These are phyloP conservation scores for Scolanthus callimorphus DNA, from an alignment of 92 coral and sea anemone species.

Conservation along the genomic window DNA sequence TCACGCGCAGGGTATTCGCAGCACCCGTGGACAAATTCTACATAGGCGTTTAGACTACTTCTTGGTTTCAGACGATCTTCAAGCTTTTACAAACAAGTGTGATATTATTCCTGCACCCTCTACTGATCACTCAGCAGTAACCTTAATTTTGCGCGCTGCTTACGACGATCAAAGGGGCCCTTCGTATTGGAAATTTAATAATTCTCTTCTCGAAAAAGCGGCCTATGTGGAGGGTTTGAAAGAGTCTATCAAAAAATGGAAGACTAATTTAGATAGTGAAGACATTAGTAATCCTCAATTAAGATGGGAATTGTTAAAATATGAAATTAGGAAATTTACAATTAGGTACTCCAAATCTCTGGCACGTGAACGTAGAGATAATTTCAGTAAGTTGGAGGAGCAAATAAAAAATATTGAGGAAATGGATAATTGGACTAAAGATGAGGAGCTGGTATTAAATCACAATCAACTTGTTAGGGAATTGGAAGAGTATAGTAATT, in stretches of 20 bases:
- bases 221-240: not conserved
- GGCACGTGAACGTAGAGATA: not conserved
- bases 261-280: not conserved
- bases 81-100: not conserved
- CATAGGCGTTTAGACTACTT: slow-evolving; percentile 9
- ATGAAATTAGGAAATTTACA: slow-evolving; percentile 1
- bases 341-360: not conserved
- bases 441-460: not conserved
- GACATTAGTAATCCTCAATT: not conserved
- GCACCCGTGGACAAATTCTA: not conserved
- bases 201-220: not conserved
- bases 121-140: slow-evolving; percentile 8
- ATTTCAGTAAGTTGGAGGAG: not conserved
- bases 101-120: slow-evolving; percentile 14
- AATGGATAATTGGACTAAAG: not conserved
- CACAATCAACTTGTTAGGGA: not conserved
- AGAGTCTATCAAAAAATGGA: not conserved
- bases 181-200: slow-evolving; percentile 7
- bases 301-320: not conserved
- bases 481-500: slow-evolving; percentile 7
- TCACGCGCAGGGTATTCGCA: slow-evolving; percentile 4
- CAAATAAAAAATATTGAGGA: not conserved
- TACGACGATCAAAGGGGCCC: not conserved
- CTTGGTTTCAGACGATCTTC: not conserved
- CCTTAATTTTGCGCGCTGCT: not conserved